Base-by-base conservation (phyloP, 2,888 invertebrate species). In the Spodoptera exigua region DNA sequence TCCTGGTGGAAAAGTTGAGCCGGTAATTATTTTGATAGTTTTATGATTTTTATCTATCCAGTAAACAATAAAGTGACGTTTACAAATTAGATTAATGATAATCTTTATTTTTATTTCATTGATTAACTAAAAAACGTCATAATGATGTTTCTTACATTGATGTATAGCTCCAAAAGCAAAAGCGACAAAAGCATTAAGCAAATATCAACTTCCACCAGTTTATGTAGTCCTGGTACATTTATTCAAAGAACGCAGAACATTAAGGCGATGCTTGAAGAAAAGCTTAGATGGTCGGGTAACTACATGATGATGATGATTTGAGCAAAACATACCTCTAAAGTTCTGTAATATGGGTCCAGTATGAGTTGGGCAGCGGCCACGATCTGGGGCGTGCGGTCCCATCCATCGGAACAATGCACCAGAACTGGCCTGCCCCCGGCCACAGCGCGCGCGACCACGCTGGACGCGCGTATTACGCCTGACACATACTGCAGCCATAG, bases 361-460 rank as follows among this genome's bases (percentile, higher is more conserved):
- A 99, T 94, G 40, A 99, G 95, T 90, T 99, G 97, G 12, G 98
- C 98, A 51, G 99, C 95, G 39, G 99, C 97, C 13, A 98, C 98
- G 73, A 99, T 97, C 94, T 99, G 99, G 44, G 99, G 98, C 57
- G 99, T 99, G 74, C 99, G 95, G 93, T 99, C 99, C 99, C 99
- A 99, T 45, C 99, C 99, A 93, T 99, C 99, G 2, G 99, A 99
- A 91, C 99, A 99, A 90, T 99, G 99, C 10, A 99, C 99, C 64
- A 99, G 95, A 54, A 99, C 99, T 7, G 99, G 98, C 48, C 98
- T 95, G 14, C 96, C 97, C 61, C 97, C 97, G 77, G 97, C 97
- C 61, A 98, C 96, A 0, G 97, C 97, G 61, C 96, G 96, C 4
- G 97, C 97, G 35, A 98, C 97, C 9, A 96, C 96, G 74, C 96